Conservation (phyloP, 53 echinoderm and acorn worm genomes). For the Crossaster papposus region DNA sequence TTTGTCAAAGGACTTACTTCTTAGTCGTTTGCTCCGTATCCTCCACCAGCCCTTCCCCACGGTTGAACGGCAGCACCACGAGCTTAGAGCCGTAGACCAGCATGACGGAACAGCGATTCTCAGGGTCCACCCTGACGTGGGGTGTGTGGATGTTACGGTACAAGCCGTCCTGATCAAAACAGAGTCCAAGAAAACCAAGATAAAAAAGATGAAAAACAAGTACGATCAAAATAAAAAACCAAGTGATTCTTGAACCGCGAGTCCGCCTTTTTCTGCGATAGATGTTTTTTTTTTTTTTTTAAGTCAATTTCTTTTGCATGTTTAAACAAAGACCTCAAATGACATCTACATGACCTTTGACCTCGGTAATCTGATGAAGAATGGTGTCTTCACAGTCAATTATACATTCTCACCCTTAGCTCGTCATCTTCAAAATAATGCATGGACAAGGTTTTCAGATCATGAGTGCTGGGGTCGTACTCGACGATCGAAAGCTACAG, state of each 20-base stretch:
- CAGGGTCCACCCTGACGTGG: constrained; percentile 75
- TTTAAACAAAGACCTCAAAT: too few relatives aligned
- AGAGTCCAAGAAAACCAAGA: too few relatives aligned
- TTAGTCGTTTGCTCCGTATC: constrained; percentile 37
- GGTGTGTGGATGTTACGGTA: constrained; percentile 73
- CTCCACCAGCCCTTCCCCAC: constrained; percentile 79
- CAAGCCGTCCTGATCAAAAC: constrained; percentile 40
- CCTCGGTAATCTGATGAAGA: too few relatives aligned
- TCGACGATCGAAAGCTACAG: constrained; percentile 89
- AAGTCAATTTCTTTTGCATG: too few relatives aligned
- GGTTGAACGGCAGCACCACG: constrained; percentile 85
- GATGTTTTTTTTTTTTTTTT: too few relatives aligned
- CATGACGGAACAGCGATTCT: constrained; percentile 94
- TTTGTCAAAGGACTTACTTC: constrained; percentile 11
- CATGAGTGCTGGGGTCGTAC: constrained; percentile 95
- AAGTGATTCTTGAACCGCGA: too few relatives aligned
- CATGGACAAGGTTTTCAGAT: constrained; percentile 94
- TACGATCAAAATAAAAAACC: too few relatives aligned
- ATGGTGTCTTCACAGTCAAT: too few relatives aligned
- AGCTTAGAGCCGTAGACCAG: constrained; percentile 83
- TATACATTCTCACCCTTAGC: constrained; percentile 65
- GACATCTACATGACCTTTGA: too few relatives aligned
- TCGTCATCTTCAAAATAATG: constrained; percentile 99
- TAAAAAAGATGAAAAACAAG: neutral
- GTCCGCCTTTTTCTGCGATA: too few relatives aligned